Evolutionary conservation across 2,888 invertebrate species (phyloP).

Genomic region (Dryocosmus kuriphilus): DNA sequence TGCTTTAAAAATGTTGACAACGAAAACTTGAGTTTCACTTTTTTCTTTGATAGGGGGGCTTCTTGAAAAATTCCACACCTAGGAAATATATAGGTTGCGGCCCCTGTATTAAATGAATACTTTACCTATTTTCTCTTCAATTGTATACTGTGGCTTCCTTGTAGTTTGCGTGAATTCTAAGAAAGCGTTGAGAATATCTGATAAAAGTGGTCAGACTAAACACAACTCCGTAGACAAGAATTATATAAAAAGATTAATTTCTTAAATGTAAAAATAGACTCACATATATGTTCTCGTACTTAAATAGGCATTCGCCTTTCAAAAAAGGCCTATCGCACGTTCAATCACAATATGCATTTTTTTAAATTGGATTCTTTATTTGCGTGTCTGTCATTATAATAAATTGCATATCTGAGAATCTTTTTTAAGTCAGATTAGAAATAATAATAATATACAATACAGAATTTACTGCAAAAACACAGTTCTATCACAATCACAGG

Average conservation of each 20-base stretch:
- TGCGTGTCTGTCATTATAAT: conserved; percentile 18
- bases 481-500: conserved; percentile 57
- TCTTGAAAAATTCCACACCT: too few species aligned
- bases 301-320: neutral
- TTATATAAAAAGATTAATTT: neutral
- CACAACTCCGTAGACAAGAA: neutral
- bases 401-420: conserved; percentile 58
- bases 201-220: neutral
- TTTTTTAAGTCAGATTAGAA: conserved; percentile 67
- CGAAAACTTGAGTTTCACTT: too few species aligned
- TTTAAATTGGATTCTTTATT: conserved; percentile 6
- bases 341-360: conserved; percentile 9
- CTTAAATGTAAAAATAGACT: neutral
- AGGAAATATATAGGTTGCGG: too few species aligned
- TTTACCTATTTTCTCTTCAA: too few species aligned
- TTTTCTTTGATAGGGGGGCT: too few species aligned
- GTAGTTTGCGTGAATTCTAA: neutral
- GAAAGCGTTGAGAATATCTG: neutral
- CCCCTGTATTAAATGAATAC: neutral
- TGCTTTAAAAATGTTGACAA: too few species aligned
- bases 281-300: neutral
- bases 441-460: conserved; percentile 64
- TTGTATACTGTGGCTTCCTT: too few species aligned
- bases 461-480: conserved; percentile 54
- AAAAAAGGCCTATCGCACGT: neutral